phyloP scores from a whole-genome alignment of 1,140 invertebrate species.

The Ditylenchus dipsaci region DNA sequence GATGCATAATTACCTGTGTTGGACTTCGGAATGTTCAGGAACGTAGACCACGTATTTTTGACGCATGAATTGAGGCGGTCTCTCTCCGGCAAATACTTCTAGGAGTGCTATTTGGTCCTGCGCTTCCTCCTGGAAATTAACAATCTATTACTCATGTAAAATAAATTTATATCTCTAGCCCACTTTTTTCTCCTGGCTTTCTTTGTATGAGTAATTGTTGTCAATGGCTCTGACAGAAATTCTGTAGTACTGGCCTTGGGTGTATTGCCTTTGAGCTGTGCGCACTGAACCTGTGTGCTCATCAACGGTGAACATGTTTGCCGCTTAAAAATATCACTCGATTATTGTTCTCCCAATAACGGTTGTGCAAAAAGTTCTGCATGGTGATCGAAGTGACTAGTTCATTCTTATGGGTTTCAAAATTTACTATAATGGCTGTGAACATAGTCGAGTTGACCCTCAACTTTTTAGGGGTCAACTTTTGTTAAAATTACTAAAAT shows the following conservation, averaged over 20 bases:
- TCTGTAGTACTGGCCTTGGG: conserved; percentile 41
- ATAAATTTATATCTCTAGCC: too few relatives aligned
- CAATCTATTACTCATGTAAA: too few relatives aligned
- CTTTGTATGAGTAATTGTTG: conserved; percentile 6
- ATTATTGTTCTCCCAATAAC: too few relatives aligned
- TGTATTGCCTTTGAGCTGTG: conserved; percentile 42
- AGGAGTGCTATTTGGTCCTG: conserved; percentile 46
- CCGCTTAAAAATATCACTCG: conserved; percentile 36
- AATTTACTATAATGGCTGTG: too few relatives aligned
- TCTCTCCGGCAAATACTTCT: conserved; percentile 49
- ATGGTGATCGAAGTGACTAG: too few relatives aligned
- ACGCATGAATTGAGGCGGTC: conserved; percentile 51
- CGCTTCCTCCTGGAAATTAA: not conserved
- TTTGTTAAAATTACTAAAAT: too few relatives aligned
- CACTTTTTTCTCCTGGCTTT: conserved; percentile 13
- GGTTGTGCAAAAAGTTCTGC: too few relatives aligned
- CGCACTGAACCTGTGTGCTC: conserved; percentile 44
- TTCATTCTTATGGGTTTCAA: too few relatives aligned
- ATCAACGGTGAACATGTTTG: conserved; percentile 48
- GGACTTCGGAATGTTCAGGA: conserved; percentile 42
- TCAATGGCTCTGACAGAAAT: conserved; percentile 52
- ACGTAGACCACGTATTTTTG: conserved; percentile 36
- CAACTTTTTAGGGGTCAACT: too few relatives aligned
- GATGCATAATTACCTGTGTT: conserved; percentile 35
- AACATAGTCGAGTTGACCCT: too few relatives aligned